These are phyloP conservation scores for Rhagologus leucostigma DNA, from an alignment of 2,113 vertebrate genomes.

Conservation along the genomic window DNA sequence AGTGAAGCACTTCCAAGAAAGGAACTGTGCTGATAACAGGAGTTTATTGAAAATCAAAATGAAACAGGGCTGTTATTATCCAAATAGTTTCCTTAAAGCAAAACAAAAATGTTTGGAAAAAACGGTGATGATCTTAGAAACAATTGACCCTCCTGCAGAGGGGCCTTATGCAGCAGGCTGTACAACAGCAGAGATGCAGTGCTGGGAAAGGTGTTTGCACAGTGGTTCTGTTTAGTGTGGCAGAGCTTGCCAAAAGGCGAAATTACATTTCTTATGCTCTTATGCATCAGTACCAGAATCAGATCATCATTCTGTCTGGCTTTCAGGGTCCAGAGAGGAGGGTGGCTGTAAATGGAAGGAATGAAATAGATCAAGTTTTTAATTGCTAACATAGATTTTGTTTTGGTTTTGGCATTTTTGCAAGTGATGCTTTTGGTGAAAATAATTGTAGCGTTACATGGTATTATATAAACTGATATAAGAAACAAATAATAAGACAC, in stretches of 20 bases:
- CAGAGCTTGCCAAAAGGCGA: neutral
- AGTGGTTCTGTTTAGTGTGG: neutral
- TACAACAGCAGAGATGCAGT: neutral
- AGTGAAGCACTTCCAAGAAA: slow-evolving; percentile 50
- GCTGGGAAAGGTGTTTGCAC: neutral
- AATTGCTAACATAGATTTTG: neutral
- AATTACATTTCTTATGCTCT: neutral
- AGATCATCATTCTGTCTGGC: neutral
- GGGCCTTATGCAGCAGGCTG: neutral
- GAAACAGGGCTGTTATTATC: neutral
- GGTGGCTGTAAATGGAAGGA: neutral
- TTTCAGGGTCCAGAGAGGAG: neutral
- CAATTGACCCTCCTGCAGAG: neutral
- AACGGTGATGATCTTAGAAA: neutral
- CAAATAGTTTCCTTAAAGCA: neutral
- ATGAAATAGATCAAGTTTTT: neutral
- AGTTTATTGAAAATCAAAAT: slow-evolving; percentile 43
- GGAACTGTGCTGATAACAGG: slow-evolving; percentile 2
- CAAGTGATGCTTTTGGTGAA: neutral
- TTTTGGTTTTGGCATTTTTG: neutral
- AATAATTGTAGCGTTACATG: neutral
- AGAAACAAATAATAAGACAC: neutral
- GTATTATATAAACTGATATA: neutral
- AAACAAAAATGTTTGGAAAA: neutral
- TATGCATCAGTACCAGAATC: neutral